Percentiles rank a stretch among this genome's conserved stretches.
These are phyloP conservation scores for Gymnothorax javanicus DNA, from an alignment of 2,797 vertebrate species.

Conservation along the genomic window DNA sequence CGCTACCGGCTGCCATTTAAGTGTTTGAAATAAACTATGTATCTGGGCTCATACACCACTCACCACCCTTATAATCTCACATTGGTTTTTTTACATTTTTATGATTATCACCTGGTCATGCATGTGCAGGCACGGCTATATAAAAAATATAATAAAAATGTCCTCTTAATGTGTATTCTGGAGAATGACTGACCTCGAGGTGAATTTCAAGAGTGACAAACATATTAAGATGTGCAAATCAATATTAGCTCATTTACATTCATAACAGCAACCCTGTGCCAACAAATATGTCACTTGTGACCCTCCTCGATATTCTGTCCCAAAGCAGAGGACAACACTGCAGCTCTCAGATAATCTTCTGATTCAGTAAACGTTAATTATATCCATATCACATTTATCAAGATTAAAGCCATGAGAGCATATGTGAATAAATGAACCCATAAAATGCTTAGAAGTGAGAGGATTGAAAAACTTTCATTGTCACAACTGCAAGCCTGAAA, in stretches of 20 bases:
- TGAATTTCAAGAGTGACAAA: neutral
- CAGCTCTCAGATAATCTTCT: neutral
- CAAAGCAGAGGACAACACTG: too few species aligned
- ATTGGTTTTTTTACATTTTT: too few species aligned
- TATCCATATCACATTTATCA: neutral
- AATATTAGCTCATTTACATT: conserved; percentile 2
- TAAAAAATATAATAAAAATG: neutral
- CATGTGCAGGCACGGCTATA: neutral
- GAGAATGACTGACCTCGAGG: neutral
- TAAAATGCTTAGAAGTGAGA: neutral
- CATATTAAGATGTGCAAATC: conserved; percentile 1
- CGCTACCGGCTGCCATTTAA: too few species aligned
- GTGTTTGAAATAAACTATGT: too few species aligned
- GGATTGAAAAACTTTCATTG: neutral
- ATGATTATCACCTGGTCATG: neutral
- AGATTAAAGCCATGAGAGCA: neutral
- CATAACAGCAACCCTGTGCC: neutral
- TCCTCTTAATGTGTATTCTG: neutral
- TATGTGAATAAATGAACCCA: neutral
- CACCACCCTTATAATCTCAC: too few species aligned
- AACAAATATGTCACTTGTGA: neutral
- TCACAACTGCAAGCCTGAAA: neutral
- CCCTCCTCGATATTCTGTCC: neutral
- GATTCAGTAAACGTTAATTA: neutral
- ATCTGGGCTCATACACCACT: too few species aligned